These are phyloP conservation scores for Tachycineta bicolor DNA, from an alignment of 2,113 vertebrate genomes.

Conservation along the genomic window DNA sequence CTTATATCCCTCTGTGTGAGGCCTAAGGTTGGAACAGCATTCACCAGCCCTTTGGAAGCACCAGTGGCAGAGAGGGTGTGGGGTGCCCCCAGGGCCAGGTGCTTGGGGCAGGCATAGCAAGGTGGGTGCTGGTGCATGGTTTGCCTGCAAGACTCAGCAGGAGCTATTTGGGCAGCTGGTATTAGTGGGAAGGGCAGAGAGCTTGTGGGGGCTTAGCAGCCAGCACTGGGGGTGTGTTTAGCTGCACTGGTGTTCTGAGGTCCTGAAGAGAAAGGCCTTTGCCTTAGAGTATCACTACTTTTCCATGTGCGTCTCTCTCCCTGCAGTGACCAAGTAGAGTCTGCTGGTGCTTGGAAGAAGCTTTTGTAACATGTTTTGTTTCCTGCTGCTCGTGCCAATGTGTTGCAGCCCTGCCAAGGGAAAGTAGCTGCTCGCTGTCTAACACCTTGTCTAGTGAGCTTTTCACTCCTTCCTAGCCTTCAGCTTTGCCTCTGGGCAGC, in stretches of 20 bases:
- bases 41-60: background rate
- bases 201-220: background rate
- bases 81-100: background rate
- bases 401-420: slow-evolving; percentile 39
- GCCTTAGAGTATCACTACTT: slow-evolving; percentile 41
- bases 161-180: background rate
- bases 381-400: slow-evolving; percentile 54
- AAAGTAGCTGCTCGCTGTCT: slow-evolving; percentile 29
- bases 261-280: slow-evolving; percentile 50
- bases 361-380: slow-evolving; percentile 64
- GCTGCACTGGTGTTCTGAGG: background rate
- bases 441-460: slow-evolving; percentile 19
- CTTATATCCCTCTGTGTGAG: slow-evolving; percentile 48
- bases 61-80: background rate
- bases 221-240: background rate
- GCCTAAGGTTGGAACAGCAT: slow-evolving; percentile 19
- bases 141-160: background rate
- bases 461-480: background rate
- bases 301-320: slow-evolving; percentile 31
- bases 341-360: slow-evolving; percentile 57
- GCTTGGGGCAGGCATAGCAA: background rate
- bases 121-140: accelerated
- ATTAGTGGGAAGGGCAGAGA: background rate
- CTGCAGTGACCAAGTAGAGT: slow-evolving; percentile 61
- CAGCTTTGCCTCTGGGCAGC: slow-evolving; percentile 3